Conservation (phyloP, 2,113 vertebrate genomes). For the Fregetta grallaria region DNA sequence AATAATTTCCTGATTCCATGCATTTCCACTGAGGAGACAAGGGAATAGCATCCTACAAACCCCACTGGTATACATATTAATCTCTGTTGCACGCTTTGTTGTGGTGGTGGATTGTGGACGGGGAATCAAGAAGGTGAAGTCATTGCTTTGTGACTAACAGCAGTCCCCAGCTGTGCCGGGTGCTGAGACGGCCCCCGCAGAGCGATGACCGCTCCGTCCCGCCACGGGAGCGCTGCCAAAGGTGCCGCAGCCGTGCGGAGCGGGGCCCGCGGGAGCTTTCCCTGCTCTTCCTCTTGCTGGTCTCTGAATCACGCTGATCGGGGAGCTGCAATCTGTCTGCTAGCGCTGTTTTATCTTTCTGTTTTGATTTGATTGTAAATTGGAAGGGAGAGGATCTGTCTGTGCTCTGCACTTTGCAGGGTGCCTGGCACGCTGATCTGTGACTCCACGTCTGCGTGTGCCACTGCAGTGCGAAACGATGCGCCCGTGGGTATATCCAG, state of each 20-base stretch:
- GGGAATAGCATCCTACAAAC: not conserved
- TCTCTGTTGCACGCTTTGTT: not conserved
- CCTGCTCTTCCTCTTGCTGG: not conserved
- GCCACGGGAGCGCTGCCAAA: not conserved
- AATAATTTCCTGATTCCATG: not conserved
- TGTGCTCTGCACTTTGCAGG: not conserved
- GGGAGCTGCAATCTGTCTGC: not conserved
- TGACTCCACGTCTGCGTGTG: fast-evolving
- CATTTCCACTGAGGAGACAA: not conserved
- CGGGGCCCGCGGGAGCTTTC: not conserved
- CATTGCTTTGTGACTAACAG: not conserved
- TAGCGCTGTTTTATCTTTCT: not conserved
- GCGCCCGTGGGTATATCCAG: fast-evolving
- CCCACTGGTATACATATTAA: not conserved
- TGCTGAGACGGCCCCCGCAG: not conserved
- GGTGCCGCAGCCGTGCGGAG: fast-evolving
- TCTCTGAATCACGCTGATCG: not conserved
- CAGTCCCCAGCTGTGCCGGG: not conserved
- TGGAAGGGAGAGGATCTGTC: not conserved
- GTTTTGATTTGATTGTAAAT: not conserved
- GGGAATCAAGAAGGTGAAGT: not conserved
- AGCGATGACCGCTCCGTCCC: fast-evolving
- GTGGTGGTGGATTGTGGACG: not conserved
- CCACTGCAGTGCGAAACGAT: fast-evolving
- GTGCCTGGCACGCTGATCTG: not conserved